Evolutionary conservation across 35 echinoderm and acorn worm species (phyloP), one percentile per base, ranked within the genome.

Genomic region (Hemicentrotus pulcherrimus): DNA sequence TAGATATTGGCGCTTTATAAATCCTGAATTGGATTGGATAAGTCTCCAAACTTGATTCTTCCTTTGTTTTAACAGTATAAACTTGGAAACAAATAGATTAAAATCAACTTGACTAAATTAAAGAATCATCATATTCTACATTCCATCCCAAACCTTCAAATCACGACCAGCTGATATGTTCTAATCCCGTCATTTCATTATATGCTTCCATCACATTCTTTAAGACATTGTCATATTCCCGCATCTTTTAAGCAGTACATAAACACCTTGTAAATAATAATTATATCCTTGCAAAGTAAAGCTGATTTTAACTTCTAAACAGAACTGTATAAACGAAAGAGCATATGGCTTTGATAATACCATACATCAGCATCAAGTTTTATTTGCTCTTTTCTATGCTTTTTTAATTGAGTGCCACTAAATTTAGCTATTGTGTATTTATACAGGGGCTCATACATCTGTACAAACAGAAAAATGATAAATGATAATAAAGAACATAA

Each of bases 391-490:
- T 28, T 78, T 78, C 65, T 78, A 22, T 22, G 65, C 65, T 78
- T n/a, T 4, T 55, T 55, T 55, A 78, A 6, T 78, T 78, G 19
- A 0, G 65, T n/a, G 8, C 65, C 65, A 22, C n/a, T 78, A 78
- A n/a, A n/a, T n/a, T 8, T 28, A 78, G 4, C 65, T 78, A 22
- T 93, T 31, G 13, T 9, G n/a, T 47, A 58, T 58, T 93, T 93
- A 46, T 93, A 93, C 11, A 93, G 32, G 45, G 91, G 91, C 11
- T 47, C 91, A 93, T 93, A 93, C 45, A 93, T n/a, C 91, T 93
- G 91, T 32, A 28, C n/a, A 48, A 47, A 93, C 19, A 93, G 19
- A 93, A 59, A 30, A 50, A 91, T 47, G 32, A 31, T 0, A 55
- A 93, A 90, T 41, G 46, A 4, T n/a, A n/a, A n/a, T n/a, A n/a